phyloP scores from a whole-genome alignment of 2,888 invertebrate genomes.

The Leptopterna dolabrata region DNA sequence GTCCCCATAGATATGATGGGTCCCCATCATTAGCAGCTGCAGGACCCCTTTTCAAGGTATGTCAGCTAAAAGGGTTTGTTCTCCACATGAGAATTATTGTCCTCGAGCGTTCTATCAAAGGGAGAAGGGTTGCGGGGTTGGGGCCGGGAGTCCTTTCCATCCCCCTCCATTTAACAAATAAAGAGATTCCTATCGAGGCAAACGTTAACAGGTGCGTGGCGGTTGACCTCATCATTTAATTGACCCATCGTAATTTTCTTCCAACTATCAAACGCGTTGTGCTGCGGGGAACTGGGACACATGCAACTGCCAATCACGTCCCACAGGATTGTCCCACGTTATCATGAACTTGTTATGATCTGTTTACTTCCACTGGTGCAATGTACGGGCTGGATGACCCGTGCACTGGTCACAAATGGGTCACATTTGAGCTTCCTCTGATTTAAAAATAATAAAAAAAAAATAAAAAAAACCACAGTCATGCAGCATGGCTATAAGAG shows the following conservation, averaged over 20 bases:
- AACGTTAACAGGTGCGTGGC: not conserved
- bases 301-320: too few relatives aligned
- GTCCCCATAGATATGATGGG: slow-evolving; percentile 31
- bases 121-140: not conserved
- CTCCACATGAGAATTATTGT: not conserved
- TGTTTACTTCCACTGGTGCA: too few relatives aligned
- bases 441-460: too few relatives aligned
- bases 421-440: too few relatives aligned
- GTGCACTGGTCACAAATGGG: too few relatives aligned
- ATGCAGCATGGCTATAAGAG: too few relatives aligned
- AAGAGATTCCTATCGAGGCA: not conserved
- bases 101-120: not conserved
- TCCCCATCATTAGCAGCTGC: slow-evolving; percentile 21
- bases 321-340: too few relatives aligned
- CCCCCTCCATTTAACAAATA: not conserved
- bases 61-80: slow-evolving; percentile 20
- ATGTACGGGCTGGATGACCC: too few relatives aligned
- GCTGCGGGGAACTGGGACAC: too few relatives aligned
- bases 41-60: slow-evolving; percentile 9
- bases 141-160: not conserved
- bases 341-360: too few relatives aligned
- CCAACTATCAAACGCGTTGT: too few relatives aligned
- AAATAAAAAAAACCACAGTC: too few relatives aligned
- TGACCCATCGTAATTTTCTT: not conserved
- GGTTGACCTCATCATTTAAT: not conserved